Percentiles rank a stretch among this genome's conserved stretches.
Evolutionary conservation across 1,140 invertebrate species (phyloP).

Genomic region (Thaumetopoea pityocampa): DNA sequence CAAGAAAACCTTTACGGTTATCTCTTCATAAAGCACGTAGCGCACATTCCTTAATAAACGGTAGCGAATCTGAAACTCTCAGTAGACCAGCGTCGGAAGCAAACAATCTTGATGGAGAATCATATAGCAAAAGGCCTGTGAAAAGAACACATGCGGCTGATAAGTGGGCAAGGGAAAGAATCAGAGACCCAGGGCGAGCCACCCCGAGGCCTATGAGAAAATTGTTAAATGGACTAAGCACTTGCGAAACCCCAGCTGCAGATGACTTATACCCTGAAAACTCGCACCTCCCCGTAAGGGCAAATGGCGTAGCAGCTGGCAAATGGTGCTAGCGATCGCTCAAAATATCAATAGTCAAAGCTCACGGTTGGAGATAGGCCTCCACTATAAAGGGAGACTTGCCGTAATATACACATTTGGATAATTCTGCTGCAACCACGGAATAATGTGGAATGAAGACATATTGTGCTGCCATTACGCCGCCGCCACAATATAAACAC

Average conservation of each 20-base stretch:
- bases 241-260: conserved; percentile 47
- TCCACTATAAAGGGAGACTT: no score
- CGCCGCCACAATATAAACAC: no score
- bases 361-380: no score
- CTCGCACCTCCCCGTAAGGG: conserved; percentile 27
- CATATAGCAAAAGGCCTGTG: conserved; percentile 43
- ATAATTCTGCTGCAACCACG: no score
- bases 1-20: conserved; percentile 88
- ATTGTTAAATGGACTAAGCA: conserved; percentile 32
- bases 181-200: conserved; percentile 36
- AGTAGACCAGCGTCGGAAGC: conserved; percentile 43
- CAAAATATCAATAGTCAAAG: no score
- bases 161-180: conserved; percentile 38
- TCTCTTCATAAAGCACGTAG: conserved; percentile 89
- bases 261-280: conserved; percentile 56
- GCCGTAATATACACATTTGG: no score
- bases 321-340: conserved; percentile 45
- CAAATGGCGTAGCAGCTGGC: conserved; percentile 24
- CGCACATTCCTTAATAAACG: conserved; percentile 83
- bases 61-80: conserved; percentile 51
- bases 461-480: no score
- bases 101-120: conserved; percentile 27
- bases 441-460: no score
- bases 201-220: conserved; percentile 48
- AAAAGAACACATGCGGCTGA: conserved; percentile 54